Evolutionary conservation across 2,113 vertebrate genomes (phyloP).

Genomic region (Panthera leo): DNA sequence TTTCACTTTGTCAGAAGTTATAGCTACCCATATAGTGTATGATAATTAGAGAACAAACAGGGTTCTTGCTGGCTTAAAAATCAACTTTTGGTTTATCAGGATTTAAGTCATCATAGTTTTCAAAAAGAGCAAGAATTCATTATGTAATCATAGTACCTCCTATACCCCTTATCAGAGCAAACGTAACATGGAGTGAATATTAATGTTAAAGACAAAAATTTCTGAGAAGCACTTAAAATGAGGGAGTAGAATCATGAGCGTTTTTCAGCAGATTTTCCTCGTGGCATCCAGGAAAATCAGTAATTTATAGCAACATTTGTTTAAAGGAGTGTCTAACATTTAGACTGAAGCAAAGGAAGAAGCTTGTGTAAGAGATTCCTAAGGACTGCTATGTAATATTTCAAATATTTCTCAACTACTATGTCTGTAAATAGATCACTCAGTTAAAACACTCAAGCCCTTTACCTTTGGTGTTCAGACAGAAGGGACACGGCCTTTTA

Average conservation of each 20-base stretch:
- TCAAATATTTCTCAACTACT: background rate
- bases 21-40: background rate
- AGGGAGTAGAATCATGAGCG: background rate
- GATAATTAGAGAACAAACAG: background rate
- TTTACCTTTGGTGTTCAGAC: background rate
- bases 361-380: background rate
- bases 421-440: background rate
- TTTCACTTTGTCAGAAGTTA: constrained; percentile 9
- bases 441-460: background rate
- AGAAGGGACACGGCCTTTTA: background rate
- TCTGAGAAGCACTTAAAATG: background rate
- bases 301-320: background rate
- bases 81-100: background rate
- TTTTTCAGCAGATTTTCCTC: background rate
- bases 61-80: background rate
- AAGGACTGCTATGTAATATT: background rate
- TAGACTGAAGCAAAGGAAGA: background rate
- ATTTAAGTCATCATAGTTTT: background rate
- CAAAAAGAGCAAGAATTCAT: background rate
- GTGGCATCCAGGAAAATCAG: background rate
- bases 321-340: background rate
- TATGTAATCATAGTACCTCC: background rate
- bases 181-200: background rate
- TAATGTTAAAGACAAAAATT: background rate
- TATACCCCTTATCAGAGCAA: background rate